phyloP scores from a whole-genome alignment of 2,888 invertebrate genomes.

The Drosophila affinis region DNA sequence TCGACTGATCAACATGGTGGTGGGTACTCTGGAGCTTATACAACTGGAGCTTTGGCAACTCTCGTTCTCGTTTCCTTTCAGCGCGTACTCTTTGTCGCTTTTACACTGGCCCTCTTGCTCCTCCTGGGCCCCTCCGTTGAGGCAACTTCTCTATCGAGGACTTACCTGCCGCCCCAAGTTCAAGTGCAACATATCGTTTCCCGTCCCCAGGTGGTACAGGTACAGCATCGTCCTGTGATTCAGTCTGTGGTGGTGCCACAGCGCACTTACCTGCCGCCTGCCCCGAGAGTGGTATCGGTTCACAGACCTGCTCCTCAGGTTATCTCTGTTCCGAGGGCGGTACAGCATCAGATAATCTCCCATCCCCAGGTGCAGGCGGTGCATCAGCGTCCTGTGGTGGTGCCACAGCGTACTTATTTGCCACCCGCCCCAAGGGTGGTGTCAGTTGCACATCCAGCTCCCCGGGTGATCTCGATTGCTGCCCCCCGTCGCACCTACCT shows the following conservation, averaged over 20 bases:
- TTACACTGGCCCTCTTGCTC: constrained; percentile 19
- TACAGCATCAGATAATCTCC: constrained; percentile 17
- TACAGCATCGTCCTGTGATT: not conserved
- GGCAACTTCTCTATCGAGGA: constrained; percentile 9
- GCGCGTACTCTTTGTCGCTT: constrained; percentile 28
- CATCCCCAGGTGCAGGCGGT: constrained; percentile 7
- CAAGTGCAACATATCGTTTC: not conserved
- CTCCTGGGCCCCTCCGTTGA: constrained; percentile 12
- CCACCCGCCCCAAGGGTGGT: constrained; percentile 34
- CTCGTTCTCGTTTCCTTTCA: constrained; percentile 20
- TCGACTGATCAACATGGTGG: constrained; percentile 62
- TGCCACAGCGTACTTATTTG: constrained; percentile 43
- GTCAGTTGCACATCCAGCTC: not conserved
- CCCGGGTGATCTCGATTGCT: not conserved
- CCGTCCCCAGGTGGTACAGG: constrained; percentile 3
- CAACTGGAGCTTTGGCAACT: not conserved
- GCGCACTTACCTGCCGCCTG: constrained; percentile 36
- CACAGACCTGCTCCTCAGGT: constrained; percentile 10
- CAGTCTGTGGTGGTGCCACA: constrained; percentile 8
- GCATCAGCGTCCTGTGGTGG: constrained; percentile 6
- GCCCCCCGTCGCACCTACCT: constrained; percentile 46
- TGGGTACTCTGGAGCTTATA: not conserved
- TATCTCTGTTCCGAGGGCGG: constrained; percentile 13
- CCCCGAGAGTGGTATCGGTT: not conserved
- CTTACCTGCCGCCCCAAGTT: constrained; percentile 44